Base-by-base conservation (phyloP, 2,113 vertebrate genomes). In the Fulica atra region DNA sequence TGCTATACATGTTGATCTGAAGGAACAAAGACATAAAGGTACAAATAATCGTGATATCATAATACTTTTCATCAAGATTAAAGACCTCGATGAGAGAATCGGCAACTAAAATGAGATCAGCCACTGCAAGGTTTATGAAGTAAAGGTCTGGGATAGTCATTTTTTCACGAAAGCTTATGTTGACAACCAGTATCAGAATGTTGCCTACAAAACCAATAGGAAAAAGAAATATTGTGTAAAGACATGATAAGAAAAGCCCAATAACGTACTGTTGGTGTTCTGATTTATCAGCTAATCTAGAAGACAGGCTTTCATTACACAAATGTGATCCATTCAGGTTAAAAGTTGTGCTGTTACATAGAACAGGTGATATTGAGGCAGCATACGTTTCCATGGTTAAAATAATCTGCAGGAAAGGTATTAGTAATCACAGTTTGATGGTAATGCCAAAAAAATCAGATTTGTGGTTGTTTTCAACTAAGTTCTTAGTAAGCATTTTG, bases 1-100 rank as follows among this genome's bases (percentile, higher is more conserved):
- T 99, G 98, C 99, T 99, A 97, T 99, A 99, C 99, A 99, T 99
- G 98, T 99, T 99, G 98, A 99, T 98, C 98, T 99, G 99, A 94
- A 99, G 98, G 97, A 99, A 99, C 57, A 99, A 98, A 6, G 99
- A 99, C 99, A 99, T 99, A 95, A 99, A 99, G 81, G 99, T 99
- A 94, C 99, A 99, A 25, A 99, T 98, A 72, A 98, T 98, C 0
- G 99, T 98, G 10, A 99, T 99, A 97, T 99, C 99, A 0, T 99
- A 99, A 95, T 99, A 99, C 91, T 99, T 99, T 94, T 99, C 99
- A 1, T 99, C 98, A 19, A 99, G 98, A 87, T 99, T 99, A 95
- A 99, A 99, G 69, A 99, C 99, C 97, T 99, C 99, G 3, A 99
- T 99, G 66, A 99, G 99, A 7, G 99, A 99, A 92, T 99, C 99